Conservation (phyloP, 2,113 vertebrate genomes). For the Shinisaurus crocodilurus region DNA sequence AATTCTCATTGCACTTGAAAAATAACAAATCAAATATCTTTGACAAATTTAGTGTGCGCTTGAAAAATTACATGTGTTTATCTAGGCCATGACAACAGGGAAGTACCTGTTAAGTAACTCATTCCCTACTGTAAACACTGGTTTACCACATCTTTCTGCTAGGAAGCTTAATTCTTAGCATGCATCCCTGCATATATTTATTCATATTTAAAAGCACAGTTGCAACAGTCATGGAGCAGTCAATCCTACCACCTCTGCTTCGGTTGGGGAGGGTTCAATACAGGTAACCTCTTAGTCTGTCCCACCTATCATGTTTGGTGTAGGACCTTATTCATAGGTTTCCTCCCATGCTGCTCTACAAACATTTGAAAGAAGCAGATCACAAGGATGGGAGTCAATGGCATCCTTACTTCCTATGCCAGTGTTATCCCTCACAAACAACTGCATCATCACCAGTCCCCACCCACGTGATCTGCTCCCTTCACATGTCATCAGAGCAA, state of each 20-base stretch:
- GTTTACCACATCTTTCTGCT: background rate
- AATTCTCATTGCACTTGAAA: conserved; percentile 15
- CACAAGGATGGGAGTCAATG: background rate
- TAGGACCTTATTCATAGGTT: background rate
- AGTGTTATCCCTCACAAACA: background rate
- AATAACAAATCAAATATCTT: conserved; percentile 9
- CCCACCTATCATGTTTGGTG: no score
- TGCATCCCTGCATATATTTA: background rate
- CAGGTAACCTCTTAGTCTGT: background rate
- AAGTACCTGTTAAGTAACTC: background rate
- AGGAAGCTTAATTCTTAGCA: background rate
- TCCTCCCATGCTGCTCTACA: background rate
- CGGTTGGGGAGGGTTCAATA: background rate
- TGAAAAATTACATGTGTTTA: background rate
- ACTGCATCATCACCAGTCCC: background rate
- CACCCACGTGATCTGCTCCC: background rate
- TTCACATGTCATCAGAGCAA: background rate
- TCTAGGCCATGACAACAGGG: background rate
- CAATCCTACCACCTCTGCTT: background rate
- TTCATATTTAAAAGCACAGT: background rate
- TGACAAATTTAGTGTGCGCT: background rate
- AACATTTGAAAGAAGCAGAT: background rate
- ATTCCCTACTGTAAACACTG: background rate
- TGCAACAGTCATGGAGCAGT: background rate
- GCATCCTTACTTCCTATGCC: background rate